These are phyloP conservation scores for Alviniconcha strummeri DNA, from an alignment of 2,888 invertebrate species.

Conservation along the genomic window DNA sequence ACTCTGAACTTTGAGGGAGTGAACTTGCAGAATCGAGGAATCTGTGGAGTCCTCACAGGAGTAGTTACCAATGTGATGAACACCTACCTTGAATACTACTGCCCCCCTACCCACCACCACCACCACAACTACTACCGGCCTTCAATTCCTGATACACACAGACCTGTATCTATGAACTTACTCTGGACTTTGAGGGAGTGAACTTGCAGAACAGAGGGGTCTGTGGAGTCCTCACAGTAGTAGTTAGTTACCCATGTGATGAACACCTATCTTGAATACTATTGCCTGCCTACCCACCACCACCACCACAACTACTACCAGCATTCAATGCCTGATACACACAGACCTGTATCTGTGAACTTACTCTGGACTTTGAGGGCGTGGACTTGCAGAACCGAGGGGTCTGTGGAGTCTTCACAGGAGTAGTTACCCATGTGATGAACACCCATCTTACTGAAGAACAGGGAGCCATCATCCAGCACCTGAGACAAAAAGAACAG, in stretches of 20 bases:
- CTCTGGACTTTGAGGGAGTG: conserved; percentile 84
- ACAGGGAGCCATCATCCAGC: conserved; percentile 84
- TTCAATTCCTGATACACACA: no score
- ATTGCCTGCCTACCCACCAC: no score
- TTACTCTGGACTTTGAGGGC: conserved; percentile 84
- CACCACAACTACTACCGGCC: no score
- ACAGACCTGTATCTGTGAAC: conserved; percentile 63
- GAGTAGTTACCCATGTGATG: conserved; percentile 87
- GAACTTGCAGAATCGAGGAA: conserved; percentile 84
- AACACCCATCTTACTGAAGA: conserved; percentile 83
- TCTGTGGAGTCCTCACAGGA: conserved; percentile 84
- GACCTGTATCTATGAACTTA: conserved; percentile 74
- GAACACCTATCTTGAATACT: conserved; percentile 79
- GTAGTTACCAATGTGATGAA: conserved; percentile 86
- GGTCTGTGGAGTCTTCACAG: conserved; percentile 83
- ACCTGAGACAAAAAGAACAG: conserved; percentile 74
- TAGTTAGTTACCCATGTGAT: conserved; percentile 88
- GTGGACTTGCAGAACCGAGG: conserved; percentile 84
- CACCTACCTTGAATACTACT: conserved; percentile 77
- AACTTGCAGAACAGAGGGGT: conserved; percentile 84
- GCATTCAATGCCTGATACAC: no score
- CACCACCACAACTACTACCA: no score
- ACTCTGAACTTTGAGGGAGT: conserved; percentile 85
- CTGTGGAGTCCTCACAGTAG: conserved; percentile 84
- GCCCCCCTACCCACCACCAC: no score